Base-by-base conservation (phyloP, 2,113 vertebrate genomes). In the Chrysochloris asiatica region DNA sequence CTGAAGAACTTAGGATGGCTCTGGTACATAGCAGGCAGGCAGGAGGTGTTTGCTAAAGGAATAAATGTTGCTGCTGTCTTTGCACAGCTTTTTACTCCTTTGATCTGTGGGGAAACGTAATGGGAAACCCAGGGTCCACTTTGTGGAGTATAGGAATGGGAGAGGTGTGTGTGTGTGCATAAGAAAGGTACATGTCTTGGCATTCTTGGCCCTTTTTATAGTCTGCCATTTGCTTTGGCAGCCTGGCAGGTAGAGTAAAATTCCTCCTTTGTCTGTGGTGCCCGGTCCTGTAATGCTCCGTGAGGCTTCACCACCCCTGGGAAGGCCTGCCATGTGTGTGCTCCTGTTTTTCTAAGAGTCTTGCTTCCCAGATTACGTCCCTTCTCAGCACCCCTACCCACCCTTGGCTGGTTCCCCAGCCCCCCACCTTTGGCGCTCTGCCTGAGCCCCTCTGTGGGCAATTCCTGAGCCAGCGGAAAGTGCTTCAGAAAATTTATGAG, bases 401-500 rank as follows among this genome's bases (percentile, higher is more conserved):
- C n/a, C 33, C 45, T 54, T 19, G 84, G 77, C 50, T 43, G 30
- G 48, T 36, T 81, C 76, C n/a, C 72, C 80, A 77, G 4, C 56
- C 84, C 48, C 93, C 84, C 28, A 54, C 19, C 69, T 84, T 63
- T 83, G 90, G 92, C 92, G 69, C 77, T 54, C 90, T 61, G 88
- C 88, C 61, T 87, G 41, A 71, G 92, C 63, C 56, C 52, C 43
- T 72, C 8, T 30, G 75, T 92, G 73, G 91, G 86, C 89, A 41
- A 81, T 45, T 89, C 86, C 89, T 79, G 88, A 92, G 90, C 92
- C 80, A 92, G 83, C 16, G 3, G 48, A 92, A 95, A 96, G 92
- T 76, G 92, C 92, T 89, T 33, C 8, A 22, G 91, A 61, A 95
- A 95, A 97, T 96, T 95, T 94, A 95, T 92, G 93, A 95, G 94